These are phyloP conservation scores for Phainopepla nitens DNA, from an alignment of 2,113 vertebrate genomes.

Conservation along the genomic window DNA sequence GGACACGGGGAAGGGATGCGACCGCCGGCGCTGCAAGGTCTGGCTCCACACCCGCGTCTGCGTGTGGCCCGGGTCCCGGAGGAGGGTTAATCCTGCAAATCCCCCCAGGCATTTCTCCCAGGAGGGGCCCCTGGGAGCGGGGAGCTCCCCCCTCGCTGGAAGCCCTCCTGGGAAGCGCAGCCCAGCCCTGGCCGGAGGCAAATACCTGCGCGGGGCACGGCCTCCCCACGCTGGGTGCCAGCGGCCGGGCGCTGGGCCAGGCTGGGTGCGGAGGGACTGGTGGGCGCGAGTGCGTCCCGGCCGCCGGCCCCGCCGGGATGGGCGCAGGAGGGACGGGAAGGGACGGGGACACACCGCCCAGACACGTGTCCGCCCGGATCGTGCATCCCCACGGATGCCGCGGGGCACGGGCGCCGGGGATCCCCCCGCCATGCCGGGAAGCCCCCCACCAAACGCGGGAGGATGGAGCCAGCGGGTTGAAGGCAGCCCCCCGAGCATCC, in stretches of 20 bases:
- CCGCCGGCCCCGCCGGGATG: background rate
- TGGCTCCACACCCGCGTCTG: background rate
- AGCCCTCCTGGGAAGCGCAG: constrained; percentile 16
- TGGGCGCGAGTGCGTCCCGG: background rate
- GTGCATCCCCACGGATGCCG: fast-evolving
- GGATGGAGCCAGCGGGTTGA: background rate
- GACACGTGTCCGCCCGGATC: background rate
- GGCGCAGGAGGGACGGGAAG: background rate
- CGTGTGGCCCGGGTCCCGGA: background rate
- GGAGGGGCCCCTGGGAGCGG: background rate
- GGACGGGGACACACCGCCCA: too few species aligned
- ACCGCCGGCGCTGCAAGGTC: fast-evolving
- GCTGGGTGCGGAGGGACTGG: background rate
- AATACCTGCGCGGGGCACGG: constrained; percentile 46
- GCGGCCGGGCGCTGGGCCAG: constrained; percentile 6
- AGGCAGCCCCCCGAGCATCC: fast-evolving
- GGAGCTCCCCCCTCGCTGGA: background rate
- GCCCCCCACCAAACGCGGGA: fast-evolving
- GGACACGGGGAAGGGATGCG: background rate
- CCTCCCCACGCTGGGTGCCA: constrained; percentile 33
- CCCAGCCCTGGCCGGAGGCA: constrained; percentile 14
- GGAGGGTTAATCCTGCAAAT: background rate
- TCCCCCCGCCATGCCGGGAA: fast-evolving
- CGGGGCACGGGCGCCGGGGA: background rate
- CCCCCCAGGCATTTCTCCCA: background rate